Conservation (phyloP, 2,888 invertebrate species). For the Ommatoiulus sabulosus region DNA sequence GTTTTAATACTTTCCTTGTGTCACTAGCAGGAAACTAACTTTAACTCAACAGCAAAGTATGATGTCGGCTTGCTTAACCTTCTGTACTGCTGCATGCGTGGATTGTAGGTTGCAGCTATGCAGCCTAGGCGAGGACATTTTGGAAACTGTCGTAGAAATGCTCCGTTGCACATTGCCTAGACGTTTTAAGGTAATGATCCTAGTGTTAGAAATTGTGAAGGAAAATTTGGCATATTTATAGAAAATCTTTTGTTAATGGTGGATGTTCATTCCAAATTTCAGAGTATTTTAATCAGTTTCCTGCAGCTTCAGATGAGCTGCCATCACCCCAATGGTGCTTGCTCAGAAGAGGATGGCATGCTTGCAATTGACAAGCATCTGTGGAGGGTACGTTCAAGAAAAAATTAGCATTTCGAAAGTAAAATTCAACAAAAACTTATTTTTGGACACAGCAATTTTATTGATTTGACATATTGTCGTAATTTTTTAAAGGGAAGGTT, state of each 20-base stretch:
- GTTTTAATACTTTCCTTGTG: not conserved
- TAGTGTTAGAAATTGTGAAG: no score
- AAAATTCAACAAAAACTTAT: not conserved
- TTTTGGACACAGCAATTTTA: not conserved
- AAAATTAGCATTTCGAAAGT: not conserved
- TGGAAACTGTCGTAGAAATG: not conserved
- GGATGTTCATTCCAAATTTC: not conserved
- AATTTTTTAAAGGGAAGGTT: not conserved
- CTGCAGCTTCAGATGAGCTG: slow-evolving; percentile 48
- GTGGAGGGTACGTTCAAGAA: not conserved
- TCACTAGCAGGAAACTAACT: slow-evolving; percentile 22
- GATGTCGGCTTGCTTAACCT: slow-evolving; percentile 3
- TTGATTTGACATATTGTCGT: not conserved
- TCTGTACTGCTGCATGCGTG: not conserved
- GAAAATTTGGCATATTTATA: no score
- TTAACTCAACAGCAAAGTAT: slow-evolving; percentile 22
- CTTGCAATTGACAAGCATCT: not conserved
- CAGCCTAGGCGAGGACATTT: not conserved
- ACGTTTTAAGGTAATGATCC: slow-evolving; percentile 20
- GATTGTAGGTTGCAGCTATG: slow-evolving; percentile 47
- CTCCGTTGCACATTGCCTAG: not conserved
- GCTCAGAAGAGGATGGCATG: slow-evolving; percentile 37
- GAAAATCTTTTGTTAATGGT: no score
- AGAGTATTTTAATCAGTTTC: slow-evolving; percentile 42
- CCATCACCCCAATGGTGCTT: slow-evolving; percentile 47